Evolutionary conservation across 2,797 vertebrate species (phyloP), one percentile per base, ranked within the genome.

Genomic region (Mormyrus hasselquistii): DNA sequence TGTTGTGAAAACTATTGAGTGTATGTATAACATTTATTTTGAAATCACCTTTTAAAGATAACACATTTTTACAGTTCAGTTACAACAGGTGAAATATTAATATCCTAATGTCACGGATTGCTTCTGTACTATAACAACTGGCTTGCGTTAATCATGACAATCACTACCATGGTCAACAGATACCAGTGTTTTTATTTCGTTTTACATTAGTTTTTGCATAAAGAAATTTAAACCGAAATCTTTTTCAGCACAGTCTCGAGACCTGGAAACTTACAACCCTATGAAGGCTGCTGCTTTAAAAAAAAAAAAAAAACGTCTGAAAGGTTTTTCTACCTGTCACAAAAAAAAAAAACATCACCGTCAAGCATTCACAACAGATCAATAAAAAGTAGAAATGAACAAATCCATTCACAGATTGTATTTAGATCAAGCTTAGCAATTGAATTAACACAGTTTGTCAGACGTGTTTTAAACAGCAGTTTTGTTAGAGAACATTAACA

Each of bases 231-330:
- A 85, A 85, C 83, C 49, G 3, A 95, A 76, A 95, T 38, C 14
- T 41, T 94, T 94, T 95, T 95, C 94, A 95, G 94, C 94, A 95
- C 93, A 95, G 94, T 95, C 92, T 92, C 94, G 91, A 94, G 94
- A 94, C 93, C 93, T 94, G 93, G 92, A 94, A 93, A 92, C 93
- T 93, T 94, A 95, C 94, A 95, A 94, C 94, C 93, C 91, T 85
- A 52, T 34, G 91, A 92, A 19, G 29, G 93, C 92, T 92, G 93
- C 94, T 92, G 76, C 93, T 94, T 92, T 93, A 93, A 92, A 95
- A 90, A 19, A 47, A 65, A n/a, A 22, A n/a, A 93, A 62, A 89
- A 44, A 41, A 76, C 29, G 25, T 62, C 29, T 38, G 55, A 85
- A 86, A 89, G 83, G 47, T 89, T 57, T 38, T 44, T 62, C 29